These are phyloP conservation scores for Osmerus mordax DNA, from an alignment of 2,113 vertebrate species.

Conservation along the genomic window DNA sequence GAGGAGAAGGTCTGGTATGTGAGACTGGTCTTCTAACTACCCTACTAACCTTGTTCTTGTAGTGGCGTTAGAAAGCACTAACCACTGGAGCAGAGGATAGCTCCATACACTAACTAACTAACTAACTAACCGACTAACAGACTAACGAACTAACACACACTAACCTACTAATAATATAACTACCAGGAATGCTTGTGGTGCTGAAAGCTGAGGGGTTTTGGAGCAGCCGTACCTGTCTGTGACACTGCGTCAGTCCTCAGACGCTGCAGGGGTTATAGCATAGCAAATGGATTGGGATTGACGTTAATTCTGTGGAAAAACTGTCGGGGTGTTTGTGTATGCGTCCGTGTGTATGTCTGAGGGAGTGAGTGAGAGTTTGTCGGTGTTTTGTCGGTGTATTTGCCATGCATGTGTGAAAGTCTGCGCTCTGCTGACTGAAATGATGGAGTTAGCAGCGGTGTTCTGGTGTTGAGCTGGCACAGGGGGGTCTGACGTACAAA, in stretches of 20 bases:
- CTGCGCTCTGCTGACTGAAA: not conserved
- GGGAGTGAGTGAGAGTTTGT: not conserved
- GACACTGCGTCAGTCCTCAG: conserved; percentile 7
- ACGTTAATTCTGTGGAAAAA: too few species aligned
- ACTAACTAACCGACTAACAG: conserved; percentile 31
- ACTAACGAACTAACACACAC: conserved; percentile 65
- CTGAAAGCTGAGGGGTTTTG: conserved; percentile 8
- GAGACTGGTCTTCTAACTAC: not conserved
- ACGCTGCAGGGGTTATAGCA: too few species aligned
- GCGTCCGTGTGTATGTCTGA: not conserved
- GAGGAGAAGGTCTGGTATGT: too few species aligned
- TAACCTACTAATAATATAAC: conserved; percentile 63
- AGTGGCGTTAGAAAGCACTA: conserved; percentile 41
- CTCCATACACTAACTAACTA: conserved; percentile 38
- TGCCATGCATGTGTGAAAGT: too few species aligned
- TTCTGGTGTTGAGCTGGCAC: not conserved
- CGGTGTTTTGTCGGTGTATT: not conserved
- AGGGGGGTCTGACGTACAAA: not conserved
- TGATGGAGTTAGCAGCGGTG: not conserved
- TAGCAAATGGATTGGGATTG: too few species aligned
- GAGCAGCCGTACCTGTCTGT: not conserved
- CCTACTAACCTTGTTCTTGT: conserved; percentile 28
- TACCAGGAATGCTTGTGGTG: conserved; percentile 38
- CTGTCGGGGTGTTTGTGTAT: not conserved
- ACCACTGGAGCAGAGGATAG: conserved; percentile 32